Percentiles rank a stretch among this genome's conserved stretches.
phyloP scores from a whole-genome alignment of 2,888 invertebrate genomes.

The Tipula vernalis region DNA sequence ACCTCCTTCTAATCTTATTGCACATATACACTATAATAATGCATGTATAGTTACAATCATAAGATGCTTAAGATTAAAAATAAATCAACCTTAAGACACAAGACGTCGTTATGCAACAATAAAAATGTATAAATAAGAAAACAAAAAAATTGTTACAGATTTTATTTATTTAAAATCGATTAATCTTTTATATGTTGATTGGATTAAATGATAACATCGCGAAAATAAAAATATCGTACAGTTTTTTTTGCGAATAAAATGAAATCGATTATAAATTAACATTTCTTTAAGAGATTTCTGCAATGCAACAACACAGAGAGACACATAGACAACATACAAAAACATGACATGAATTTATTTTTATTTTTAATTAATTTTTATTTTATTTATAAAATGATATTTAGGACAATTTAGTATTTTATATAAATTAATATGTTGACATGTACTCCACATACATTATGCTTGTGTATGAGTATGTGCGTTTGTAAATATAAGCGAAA shows the following conservation, averaged over 20 bases:
- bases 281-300: neutral
- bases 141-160: neutral
- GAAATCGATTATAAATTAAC: neutral
- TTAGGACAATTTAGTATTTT: neutral
- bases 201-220: neutral
- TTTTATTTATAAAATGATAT: neutral
- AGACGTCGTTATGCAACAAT: no score
- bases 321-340: neutral
- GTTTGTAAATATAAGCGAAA: neutral
- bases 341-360: neutral
- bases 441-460: neutral
- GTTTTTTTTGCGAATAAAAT: neutral
- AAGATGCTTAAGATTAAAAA: neutral
- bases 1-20: neutral
- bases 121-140: neutral
- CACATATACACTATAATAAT: neutral
- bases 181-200: slow-evolving; percentile 1
- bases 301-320: neutral
- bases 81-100: neutral
- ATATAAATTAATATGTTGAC: neutral
- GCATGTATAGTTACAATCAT: neutral
- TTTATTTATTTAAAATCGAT: neutral
- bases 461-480: neutral
- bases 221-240: neutral
- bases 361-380: neutral